These are phyloP conservation scores for Unio delphinus DNA, from an alignment of 2,888 invertebrate species.

Conservation along the genomic window DNA sequence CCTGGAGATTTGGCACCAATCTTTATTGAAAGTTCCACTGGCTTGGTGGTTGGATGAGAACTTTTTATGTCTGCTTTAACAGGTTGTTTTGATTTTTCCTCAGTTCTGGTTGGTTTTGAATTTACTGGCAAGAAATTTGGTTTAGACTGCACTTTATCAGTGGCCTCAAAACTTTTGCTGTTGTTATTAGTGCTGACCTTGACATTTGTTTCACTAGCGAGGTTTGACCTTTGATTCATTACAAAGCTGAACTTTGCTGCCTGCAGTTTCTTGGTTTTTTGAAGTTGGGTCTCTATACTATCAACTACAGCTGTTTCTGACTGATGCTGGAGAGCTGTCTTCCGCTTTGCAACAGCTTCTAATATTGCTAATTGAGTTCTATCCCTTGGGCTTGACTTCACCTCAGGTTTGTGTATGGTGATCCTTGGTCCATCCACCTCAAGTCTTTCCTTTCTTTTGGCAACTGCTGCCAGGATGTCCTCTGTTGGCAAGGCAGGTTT, in stretches of 20 bases:
- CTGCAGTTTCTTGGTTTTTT: slow-evolving; percentile 65
- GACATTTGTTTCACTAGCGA: not conserved
- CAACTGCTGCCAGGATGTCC: slow-evolving; percentile 63
- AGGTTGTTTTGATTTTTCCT: not conserved
- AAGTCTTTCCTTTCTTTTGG: slow-evolving; percentile 54
- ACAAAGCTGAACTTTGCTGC: slow-evolving; percentile 54
- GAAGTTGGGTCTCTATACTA: slow-evolving; percentile 60
- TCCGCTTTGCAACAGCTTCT: slow-evolving; percentile 65
- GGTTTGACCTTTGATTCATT: slow-evolving; percentile 5
- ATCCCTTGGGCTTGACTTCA: slow-evolving; percentile 17
- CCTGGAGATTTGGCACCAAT: too few relatives aligned
- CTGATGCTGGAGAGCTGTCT: slow-evolving; percentile 52
- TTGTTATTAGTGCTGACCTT: too few relatives aligned
- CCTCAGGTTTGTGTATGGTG: slow-evolving; percentile 24
- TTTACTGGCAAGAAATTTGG: not conserved
- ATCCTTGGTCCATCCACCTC: slow-evolving; percentile 51
- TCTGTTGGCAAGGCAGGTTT: slow-evolving; percentile 32
- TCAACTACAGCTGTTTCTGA: slow-evolving; percentile 54
- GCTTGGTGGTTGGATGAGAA: too few relatives aligned
- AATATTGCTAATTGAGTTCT: slow-evolving; percentile 62
- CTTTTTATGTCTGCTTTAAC: not conserved
- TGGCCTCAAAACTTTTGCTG: not conserved
- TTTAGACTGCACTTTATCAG: slow-evolving; percentile 4
- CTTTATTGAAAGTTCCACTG: too few relatives aligned
- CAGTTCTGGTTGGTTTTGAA: not conserved